Base-by-base conservation (phyloP, 2,797 vertebrate genomes). In the Loriculus beryllinus region DNA sequence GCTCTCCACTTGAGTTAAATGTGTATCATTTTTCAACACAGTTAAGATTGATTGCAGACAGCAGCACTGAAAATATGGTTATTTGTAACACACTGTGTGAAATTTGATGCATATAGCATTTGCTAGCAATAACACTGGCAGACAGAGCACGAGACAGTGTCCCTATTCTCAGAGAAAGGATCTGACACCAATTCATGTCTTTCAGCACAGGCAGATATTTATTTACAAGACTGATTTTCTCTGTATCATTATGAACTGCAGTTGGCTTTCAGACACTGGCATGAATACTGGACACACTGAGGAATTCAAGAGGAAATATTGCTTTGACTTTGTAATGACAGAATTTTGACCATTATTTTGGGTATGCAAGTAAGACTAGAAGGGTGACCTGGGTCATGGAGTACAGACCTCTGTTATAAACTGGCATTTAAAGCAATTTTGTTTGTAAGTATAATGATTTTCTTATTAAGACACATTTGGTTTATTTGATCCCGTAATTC, bases 11-110 rank as follows among this genome's bases (percentile, higher is more conserved):
- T 86, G 22, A 72, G 47, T 81, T 75, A 54, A 48, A 87, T 68
- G 31, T 79, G 92, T 57, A 69, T 86, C 18, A 37, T 84, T 96
- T 96, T 96, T 95, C 92, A 95, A 63, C 76, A 65, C 21, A 1
- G 33, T 78, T 45, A 75, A 79, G 89, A 96, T 82, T 79, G 80
- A 94, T 68, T 83, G 80, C 82, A 93, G 89, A 64, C 77, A 90
- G 79, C 74, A 82, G 72, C 80, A 70, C 47, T 76, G 37, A 69
- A 86, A 93, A 67, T 63, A 23, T 0, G 4, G 29, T 39, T 83
- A 82, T 90, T 92, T 81, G 48, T 81, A 88, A 76, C 49, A 31
- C 43, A 31, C 39, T 93, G 33, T 63, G 39, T 67, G 77, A 90
- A 88, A 79, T 78, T 9, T 25, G 69, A 76, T 86, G 47, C 87